Conservation (phyloP, 2,113 vertebrate genomes). For the Oryzias celebensis region DNA sequence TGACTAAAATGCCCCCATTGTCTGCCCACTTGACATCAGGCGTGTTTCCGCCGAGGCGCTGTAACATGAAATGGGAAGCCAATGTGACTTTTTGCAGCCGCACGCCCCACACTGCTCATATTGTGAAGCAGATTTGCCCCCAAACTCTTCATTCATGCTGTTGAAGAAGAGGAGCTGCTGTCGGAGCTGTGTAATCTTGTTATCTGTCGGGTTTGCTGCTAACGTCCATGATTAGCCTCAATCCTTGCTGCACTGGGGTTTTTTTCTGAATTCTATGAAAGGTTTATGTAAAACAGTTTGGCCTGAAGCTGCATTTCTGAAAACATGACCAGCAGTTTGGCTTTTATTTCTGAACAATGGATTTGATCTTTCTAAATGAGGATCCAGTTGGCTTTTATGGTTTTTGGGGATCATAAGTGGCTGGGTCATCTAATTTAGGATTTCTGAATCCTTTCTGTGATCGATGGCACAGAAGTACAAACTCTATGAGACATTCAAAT, state of each 20-base stretch:
- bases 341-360: too few species aligned
- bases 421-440: not conserved
- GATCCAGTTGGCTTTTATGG: not conserved
- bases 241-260: constrained; percentile 46
- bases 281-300: constrained; percentile 29
- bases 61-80: not conserved
- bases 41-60: not conserved
- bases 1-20: not conserved
- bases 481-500: not conserved
- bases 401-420: not conserved
- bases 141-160: constrained; percentile 2
- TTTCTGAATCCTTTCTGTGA: not conserved
- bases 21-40: not conserved
- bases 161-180: constrained; percentile 15
- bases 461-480: not conserved
- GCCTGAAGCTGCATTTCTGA: too few species aligned
- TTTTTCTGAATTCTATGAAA: constrained; percentile 49
- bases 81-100: not conserved
- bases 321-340: not conserved
- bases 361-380: too few species aligned
- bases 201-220: constrained; percentile 38
- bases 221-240: constrained; percentile 56
- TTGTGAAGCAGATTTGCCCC: not conserved
- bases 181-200: constrained; percentile 53
- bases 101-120: not conserved